Evolutionary conservation across 1,140 invertebrate genomes (phyloP).

Genomic region (Venturia canescens): DNA sequence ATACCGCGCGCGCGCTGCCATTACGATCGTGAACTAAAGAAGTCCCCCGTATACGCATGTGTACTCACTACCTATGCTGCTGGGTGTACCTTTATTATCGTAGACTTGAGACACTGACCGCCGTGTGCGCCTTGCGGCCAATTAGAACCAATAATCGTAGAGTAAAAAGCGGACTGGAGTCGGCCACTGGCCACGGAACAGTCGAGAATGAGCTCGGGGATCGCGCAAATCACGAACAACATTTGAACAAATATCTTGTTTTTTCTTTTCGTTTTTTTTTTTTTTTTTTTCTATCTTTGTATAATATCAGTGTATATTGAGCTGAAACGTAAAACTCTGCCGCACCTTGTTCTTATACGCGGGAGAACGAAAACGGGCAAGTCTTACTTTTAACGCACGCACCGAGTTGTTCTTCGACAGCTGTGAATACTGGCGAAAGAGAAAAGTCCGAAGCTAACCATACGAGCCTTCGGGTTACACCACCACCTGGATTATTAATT

Average conservation of each 20-base stretch:
- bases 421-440: not conserved
- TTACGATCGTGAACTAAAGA: constrained; percentile 11
- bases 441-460: not conserved
- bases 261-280: too few species aligned
- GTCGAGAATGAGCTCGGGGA: constrained; percentile 37
- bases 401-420: constrained; percentile 17
- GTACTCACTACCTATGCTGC: not conserved
- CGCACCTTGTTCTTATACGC: constrained; percentile 8
- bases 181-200: not conserved
- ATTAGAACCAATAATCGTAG: constrained; percentile 41
- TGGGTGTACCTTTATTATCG: constrained; percentile 18
- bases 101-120: constrained; percentile 28
- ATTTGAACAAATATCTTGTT: not conserved
- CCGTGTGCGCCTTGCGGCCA: constrained; percentile 26
- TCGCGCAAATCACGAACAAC: constrained; percentile 34
- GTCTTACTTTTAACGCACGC: constrained; percentile 20
- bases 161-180: constrained; percentile 5
- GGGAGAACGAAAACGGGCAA: not conserved
- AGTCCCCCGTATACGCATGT: constrained; percentile 1
- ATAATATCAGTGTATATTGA: not conserved
- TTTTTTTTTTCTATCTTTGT: too few species aligned
- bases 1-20: not conserved
- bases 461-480: constrained; percentile 7
- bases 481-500: constrained; percentile 38
- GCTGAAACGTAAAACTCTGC: not conserved